Evolutionary conservation across 2,888 invertebrate genomes (phyloP).

Genomic region (Meandrusa payeni): DNA sequence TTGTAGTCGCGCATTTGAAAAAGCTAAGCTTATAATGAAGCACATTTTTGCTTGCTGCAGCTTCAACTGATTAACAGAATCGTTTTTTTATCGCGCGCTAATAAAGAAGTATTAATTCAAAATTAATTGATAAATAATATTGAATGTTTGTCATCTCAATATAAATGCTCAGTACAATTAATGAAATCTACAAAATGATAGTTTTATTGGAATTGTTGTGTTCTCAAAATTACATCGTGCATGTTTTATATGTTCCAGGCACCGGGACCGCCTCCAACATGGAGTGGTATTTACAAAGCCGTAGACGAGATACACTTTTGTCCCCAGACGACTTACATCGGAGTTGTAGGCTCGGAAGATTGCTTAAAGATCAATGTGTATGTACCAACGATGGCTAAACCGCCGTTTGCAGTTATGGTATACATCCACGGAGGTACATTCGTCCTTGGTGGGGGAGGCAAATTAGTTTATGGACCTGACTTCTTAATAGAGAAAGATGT

Average conservation of each 20-base stretch:
- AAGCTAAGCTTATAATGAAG: too few relatives aligned
- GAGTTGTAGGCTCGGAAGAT: constrained; percentile 56
- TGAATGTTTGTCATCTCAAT: too few relatives aligned
- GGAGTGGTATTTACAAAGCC: constrained; percentile 62
- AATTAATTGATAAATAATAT: too few relatives aligned
- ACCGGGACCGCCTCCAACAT: constrained; percentile 59
- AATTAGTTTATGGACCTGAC: constrained; percentile 58
- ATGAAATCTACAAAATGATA: too few relatives aligned
- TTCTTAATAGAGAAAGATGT: constrained; percentile 61
- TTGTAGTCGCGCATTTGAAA: too few relatives aligned
- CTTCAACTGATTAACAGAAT: too few relatives aligned
- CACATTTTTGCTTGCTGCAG: too few relatives aligned
- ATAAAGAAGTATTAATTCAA: too few relatives aligned
- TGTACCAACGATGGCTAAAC: constrained; percentile 44
- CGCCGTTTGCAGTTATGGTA: constrained; percentile 62
- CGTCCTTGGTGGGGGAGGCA: constrained; percentile 59
- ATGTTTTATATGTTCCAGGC: constrained; percentile 50
- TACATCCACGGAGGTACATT: constrained; percentile 69
- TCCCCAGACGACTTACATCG: constrained; percentile 45
- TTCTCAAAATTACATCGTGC: too few relatives aligned
- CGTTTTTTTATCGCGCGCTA: too few relatives aligned
- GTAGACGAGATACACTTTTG: constrained; percentile 54
- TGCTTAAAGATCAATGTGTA: constrained; percentile 65
- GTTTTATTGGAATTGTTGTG: too few relatives aligned
- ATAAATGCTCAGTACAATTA: too few relatives aligned